Conservation (phyloP, 2,797 vertebrate genomes). For the Sebastes steindachneri region DNA sequence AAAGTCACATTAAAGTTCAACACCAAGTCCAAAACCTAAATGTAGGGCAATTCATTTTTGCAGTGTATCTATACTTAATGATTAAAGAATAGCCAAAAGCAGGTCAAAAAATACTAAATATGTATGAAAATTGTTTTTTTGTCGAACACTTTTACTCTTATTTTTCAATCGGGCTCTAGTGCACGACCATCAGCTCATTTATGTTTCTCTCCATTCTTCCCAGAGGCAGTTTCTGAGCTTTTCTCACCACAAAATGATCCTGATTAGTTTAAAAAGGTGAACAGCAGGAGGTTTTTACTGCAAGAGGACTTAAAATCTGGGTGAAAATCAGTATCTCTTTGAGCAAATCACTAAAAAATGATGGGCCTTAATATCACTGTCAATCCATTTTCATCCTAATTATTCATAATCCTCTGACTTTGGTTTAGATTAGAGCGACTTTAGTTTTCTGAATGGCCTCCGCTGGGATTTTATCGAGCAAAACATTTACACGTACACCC, state of each 20-base stretch:
- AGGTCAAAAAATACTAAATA: not conserved
- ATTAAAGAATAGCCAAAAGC: not conserved
- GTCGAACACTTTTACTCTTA: conserved; percentile 2
- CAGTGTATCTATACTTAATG: not conserved
- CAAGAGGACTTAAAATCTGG: not conserved
- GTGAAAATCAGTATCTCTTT: not conserved
- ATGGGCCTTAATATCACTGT: not conserved
- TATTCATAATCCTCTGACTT: conserved; percentile 1
- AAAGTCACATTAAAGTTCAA: conserved; percentile 4
- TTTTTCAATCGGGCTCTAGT: not conserved
- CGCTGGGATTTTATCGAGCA: conserved; percentile 5
- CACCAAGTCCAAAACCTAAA: not conserved
- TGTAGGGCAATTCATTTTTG: not conserved
- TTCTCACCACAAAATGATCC: conserved; percentile 5
- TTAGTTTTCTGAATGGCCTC: not conserved
- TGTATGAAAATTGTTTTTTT: conserved; percentile 1
- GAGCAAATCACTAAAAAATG: not conserved
- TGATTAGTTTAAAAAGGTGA: not conserved
- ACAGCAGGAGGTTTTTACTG: not conserved
- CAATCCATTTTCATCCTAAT: conserved; percentile 3
- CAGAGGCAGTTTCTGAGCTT: not conserved
- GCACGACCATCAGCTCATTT: conserved; percentile 9
- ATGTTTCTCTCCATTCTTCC: not conserved
- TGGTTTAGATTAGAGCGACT: conserved; percentile 8
- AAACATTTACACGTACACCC: not conserved